Evolutionary conservation across 2,797 vertebrate species (phyloP), one percentile per base, ranked within the genome.

Genomic region (Diplodus puntazzo): DNA sequence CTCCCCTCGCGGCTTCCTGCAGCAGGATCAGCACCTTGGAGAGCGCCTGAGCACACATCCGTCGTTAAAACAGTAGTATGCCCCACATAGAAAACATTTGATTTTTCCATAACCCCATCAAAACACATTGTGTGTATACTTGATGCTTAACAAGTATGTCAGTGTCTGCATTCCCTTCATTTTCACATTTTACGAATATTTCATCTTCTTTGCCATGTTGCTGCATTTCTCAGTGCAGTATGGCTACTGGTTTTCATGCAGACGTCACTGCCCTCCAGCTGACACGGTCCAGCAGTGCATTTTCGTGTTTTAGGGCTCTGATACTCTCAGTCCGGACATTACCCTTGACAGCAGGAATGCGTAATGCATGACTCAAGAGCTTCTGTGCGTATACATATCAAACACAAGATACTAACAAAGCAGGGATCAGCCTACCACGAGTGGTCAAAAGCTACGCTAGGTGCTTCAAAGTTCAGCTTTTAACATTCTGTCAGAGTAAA

Each of bases 21-120:
- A 25, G 42, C 49, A 12, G 50, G 9, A 68, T 83, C 73, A 80
- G 78, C 74, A 80, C 69, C 77, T 66, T 60, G 65, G 65, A 73
- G 48, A 80, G 49, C 45, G 0, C 52, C 20, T 1, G 54, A 46
- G 20, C 13, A 2, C 49, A 50, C 45, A 5, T 18, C 17, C 17
- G 6, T 34, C 30, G 6, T 34, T 6, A 34, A 34, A 34, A 34
- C 34, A 34, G 34, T 34, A 34, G 34, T 34, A 34, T 34, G 34
- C 34, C 34, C 34, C 34, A 34, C 34, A 34, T 2, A 34, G 34
- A 34, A 34, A 45, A 45, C 3, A 45, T 4, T 14, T 43, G 8
- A 55, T 16, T 18, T 54, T 30, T 21, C 5, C 48, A 48, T 59
- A 34, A 9, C 34, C 7, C 34, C 34, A 34, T 50, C 14, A 17